Percentiles rank a stretch among this genome's conserved stretches.
Evolutionary conservation across 1,140 invertebrate genomes (phyloP).

Genomic region (Diorhabda carinulata): DNA sequence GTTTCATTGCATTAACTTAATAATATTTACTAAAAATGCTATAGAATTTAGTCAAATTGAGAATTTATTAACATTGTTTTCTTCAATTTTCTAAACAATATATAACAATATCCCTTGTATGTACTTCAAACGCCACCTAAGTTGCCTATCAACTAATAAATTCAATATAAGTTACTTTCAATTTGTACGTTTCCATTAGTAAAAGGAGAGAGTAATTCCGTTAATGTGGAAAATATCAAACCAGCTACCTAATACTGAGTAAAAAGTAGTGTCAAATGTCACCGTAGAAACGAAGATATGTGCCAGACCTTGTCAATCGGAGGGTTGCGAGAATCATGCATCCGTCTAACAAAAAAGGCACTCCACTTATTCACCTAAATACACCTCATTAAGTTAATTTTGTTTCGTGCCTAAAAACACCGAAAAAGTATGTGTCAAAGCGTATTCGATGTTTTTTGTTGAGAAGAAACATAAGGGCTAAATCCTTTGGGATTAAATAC

Average conservation of each 20-base stretch:
- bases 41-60: too few species aligned
- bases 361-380: conserved; percentile 38
- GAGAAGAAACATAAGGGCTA: conserved; percentile 7
- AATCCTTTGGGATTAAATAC: background rate
- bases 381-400: conserved; percentile 42
- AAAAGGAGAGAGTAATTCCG: background rate
- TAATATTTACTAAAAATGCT: too few species aligned
- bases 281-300: conserved; percentile 21
- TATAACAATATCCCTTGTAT: too few species aligned
- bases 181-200: background rate
- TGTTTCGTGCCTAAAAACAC: conserved; percentile 26
- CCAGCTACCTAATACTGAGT: conserved; percentile 2
- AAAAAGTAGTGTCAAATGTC: conserved; percentile 36
- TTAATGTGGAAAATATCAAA: conserved; percentile 3
- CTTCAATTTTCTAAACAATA: too few species aligned
- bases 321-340: conserved; percentile 34
- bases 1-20: too few species aligned
- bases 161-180: background rate
- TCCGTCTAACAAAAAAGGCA: conserved; percentile 29
- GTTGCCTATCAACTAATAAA: too few species aligned
- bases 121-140: too few species aligned
- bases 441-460: background rate
- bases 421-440: conserved; percentile 12
- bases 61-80: too few species aligned
- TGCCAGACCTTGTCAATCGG: conserved; percentile 35